Evolutionary conservation across 2,113 vertebrate genomes (phyloP).

Genomic region (Acanthisitta chloris): DNA sequence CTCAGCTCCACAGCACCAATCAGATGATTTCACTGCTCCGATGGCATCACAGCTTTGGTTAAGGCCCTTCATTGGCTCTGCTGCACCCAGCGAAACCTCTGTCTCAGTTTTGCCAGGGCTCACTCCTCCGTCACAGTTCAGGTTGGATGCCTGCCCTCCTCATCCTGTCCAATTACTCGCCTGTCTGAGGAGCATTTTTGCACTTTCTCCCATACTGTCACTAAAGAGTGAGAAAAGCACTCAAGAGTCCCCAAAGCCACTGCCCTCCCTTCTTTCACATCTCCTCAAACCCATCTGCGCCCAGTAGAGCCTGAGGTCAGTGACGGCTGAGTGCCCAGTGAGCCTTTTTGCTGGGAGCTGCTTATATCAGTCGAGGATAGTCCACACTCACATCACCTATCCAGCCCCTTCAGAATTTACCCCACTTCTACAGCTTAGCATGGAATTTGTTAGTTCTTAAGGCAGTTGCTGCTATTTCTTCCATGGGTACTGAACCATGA

Average conservation of each 20-base stretch:
- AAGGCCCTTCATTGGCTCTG: neutral
- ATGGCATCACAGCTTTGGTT: neutral
- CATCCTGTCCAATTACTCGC: neutral
- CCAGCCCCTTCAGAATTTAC: neutral
- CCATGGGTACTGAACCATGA: neutral
- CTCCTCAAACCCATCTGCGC: neutral
- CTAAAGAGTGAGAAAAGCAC: neutral
- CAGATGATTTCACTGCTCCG: neutral
- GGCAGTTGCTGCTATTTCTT: neutral
- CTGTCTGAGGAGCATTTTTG: neutral
- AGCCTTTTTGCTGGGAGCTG: neutral
- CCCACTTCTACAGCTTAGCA: neutral
- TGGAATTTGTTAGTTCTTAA: neutral
- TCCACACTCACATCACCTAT: rapidly evolving
- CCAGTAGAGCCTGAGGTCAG: neutral
- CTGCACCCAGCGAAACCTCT: neutral
- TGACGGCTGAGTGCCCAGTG: rapidly evolving
- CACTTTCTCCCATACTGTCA: neutral
- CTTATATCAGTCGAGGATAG: rapidly evolving
- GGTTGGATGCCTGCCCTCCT: neutral
- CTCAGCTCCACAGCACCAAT: neutral
- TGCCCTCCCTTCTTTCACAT: neutral
- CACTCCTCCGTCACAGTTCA: rapidly evolving
- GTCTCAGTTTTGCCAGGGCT: neutral
- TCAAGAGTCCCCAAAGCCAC: too few relatives aligned